Evolutionary conservation across 2,888 invertebrate genomes (phyloP).

Genomic region (Napeogenes inachia): DNA sequence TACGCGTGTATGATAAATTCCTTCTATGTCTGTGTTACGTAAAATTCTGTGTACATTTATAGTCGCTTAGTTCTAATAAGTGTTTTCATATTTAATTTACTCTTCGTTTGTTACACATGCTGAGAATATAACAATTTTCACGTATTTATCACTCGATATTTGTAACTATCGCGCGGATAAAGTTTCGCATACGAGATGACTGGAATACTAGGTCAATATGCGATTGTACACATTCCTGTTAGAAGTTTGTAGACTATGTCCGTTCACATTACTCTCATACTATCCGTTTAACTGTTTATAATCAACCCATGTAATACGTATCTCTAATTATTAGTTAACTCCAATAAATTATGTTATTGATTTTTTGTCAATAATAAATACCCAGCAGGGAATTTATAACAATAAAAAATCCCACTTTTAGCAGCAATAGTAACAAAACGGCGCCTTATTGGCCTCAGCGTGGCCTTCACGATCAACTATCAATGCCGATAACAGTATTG

Average conservation of each 20-base stretch:
- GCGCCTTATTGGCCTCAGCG: conserved; percentile 58
- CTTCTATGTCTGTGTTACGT: conserved; percentile 8
- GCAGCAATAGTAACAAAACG: conserved; percentile 24
- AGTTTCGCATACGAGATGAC: conserved; percentile 39
- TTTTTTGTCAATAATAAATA: not conserved
- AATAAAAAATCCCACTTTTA: not conserved
- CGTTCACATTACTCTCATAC: conserved; percentile 12
- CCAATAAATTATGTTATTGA: not conserved
- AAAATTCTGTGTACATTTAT: conserved; percentile 6
- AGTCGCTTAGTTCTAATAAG: conserved; percentile 24
- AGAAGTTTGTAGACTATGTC: conserved; percentile 16
- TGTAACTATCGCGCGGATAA: conserved; percentile 41
- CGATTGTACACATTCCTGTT: conserved; percentile 30
- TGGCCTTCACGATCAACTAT: conserved; percentile 60
- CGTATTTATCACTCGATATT: conserved; percentile 63
- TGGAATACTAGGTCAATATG: conserved; percentile 34
- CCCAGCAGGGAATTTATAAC: conserved; percentile 9
- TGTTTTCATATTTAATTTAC: conserved; percentile 23
- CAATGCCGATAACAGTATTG: conserved; percentile 69
- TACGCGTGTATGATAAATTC: too few relatives aligned
- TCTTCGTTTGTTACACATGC: conserved; percentile 19
- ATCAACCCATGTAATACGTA: too few relatives aligned
- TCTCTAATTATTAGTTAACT: too few relatives aligned
- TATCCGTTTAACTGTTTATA: not conserved
- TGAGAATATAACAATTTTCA: conserved; percentile 18